Conservation (phyloP, 2,113 vertebrate species). For the Peromyscus leucopus region DNA sequence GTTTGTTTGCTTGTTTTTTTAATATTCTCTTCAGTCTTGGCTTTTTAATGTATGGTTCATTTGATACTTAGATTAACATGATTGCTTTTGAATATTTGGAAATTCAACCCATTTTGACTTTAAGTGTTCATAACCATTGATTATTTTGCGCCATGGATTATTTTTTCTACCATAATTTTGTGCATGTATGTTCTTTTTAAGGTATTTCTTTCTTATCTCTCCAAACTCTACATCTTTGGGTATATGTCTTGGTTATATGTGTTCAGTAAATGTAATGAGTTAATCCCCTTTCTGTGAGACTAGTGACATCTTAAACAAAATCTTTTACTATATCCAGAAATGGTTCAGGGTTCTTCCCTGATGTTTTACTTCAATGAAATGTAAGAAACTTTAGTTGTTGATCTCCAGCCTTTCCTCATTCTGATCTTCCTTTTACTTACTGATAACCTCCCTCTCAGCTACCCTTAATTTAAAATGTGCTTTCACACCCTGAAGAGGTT, state of each 20-base stretch:
- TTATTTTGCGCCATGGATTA: neutral
- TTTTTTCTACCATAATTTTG: neutral
- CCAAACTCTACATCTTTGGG: neutral
- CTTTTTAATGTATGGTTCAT: neutral
- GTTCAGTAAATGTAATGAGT: neutral
- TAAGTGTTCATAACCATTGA: neutral
- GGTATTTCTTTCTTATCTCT: neutral
- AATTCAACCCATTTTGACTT: neutral
- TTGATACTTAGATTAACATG: neutral
- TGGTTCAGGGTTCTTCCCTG: neutral
- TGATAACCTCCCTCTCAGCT: neutral
- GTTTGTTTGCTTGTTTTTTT: too few species aligned
- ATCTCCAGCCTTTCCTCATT: neutral
- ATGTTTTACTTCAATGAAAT: neutral
- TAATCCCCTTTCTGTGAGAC: neutral
- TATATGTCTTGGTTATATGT: neutral
- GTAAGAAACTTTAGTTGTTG: neutral
- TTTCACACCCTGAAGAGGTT: neutral
- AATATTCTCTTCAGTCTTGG: neutral
- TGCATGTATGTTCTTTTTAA: neutral
- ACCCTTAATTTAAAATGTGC: neutral
- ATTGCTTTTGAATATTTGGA: neutral
- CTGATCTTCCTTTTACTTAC: neutral
- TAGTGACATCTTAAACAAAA: neutral
- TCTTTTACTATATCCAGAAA: neutral